Evolutionary conservation across 2,888 invertebrate genomes (phyloP).

Genomic region (Parnassius mnemosyne): DNA sequence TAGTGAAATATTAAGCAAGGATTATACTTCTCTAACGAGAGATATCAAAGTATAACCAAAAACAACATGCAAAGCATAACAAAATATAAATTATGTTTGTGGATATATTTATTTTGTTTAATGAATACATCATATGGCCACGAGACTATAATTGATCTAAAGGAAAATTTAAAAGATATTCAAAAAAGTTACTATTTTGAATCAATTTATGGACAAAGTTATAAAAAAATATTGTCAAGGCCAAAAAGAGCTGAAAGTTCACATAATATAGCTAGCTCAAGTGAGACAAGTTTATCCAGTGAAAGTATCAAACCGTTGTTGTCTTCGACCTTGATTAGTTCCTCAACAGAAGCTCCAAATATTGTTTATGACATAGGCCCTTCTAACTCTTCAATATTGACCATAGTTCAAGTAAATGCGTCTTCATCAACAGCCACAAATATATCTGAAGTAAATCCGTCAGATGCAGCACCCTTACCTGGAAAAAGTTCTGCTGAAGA

Average conservation of each 20-base stretch:
- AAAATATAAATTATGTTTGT: conserved; percentile 24
- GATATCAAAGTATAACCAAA: neutral
- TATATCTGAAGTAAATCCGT: conserved; percentile 78
- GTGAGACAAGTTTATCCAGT: conserved; percentile 46
- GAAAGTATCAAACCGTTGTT: conserved; percentile 38
- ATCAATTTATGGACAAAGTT: neutral
- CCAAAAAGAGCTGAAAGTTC: conserved; percentile 49
- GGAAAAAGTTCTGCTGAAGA: conserved; percentile 95
- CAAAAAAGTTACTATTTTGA: neutral
- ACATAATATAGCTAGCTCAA: conserved; percentile 49
- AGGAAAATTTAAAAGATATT: conserved; percentile 7
- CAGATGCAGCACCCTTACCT: conserved; percentile 90
- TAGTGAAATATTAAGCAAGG: too few relatives aligned
- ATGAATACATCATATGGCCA: conserved; percentile 18
- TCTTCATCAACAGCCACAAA: conserved; percentile 56
- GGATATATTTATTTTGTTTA: conserved; percentile 25
- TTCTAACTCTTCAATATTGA: conserved; percentile 54
- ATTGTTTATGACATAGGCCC: conserved; percentile 58
- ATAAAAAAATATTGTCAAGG: conserved; percentile 46
- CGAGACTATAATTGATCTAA: conserved; percentile 3
- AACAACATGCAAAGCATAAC: conserved; percentile 27
- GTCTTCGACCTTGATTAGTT: conserved; percentile 34
- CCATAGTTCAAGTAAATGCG: conserved; percentile 56
- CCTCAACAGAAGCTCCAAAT: conserved; percentile 51
- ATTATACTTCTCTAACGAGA: too few relatives aligned